Conservation (phyloP, 2,888 invertebrate species). For the Ornithoptera priamus region DNA sequence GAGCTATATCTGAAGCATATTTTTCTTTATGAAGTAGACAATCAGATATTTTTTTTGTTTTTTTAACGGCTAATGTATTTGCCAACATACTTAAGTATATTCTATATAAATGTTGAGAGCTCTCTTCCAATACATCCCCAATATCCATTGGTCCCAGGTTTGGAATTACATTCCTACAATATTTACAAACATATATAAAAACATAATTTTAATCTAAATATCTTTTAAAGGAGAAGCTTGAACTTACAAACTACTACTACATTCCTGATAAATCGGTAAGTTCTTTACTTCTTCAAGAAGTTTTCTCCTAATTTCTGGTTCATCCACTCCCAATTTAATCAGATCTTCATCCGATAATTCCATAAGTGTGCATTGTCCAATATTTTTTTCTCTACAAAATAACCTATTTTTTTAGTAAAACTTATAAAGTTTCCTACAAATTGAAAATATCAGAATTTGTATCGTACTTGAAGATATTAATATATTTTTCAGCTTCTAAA, state of each 20-base stretch:
- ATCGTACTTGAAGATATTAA: conserved; percentile 65
- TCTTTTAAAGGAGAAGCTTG: not conserved
- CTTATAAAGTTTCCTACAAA: not conserved
- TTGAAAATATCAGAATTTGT: not conserved
- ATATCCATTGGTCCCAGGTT: conserved; percentile 58
- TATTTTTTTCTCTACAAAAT: conserved; percentile 60
- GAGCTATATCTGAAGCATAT: conserved; percentile 67
- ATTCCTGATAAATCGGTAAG: conserved; percentile 63
- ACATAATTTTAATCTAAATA: not conserved
- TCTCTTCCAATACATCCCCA: conserved; percentile 62
- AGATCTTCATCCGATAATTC: conserved; percentile 70
- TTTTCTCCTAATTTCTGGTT: conserved; percentile 54
- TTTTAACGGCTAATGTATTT: conserved; percentile 61
- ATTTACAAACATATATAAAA: conserved; percentile 38
- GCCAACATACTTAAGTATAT: conserved; percentile 67
- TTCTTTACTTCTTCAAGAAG: conserved; percentile 62
- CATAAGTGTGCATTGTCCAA: conserved; percentile 65
- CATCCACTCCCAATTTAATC: conserved; percentile 62
- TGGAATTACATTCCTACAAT: conserved; percentile 27
- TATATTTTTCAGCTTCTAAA: conserved; percentile 67
- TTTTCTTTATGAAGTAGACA: conserved; percentile 63
- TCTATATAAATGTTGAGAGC: conserved; percentile 64
- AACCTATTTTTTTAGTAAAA: not conserved
- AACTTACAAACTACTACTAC: conserved; percentile 20
- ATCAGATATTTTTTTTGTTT: conserved; percentile 57